Conservation (phyloP, 2,797 vertebrate species). For the Onychomys arenicola region DNA sequence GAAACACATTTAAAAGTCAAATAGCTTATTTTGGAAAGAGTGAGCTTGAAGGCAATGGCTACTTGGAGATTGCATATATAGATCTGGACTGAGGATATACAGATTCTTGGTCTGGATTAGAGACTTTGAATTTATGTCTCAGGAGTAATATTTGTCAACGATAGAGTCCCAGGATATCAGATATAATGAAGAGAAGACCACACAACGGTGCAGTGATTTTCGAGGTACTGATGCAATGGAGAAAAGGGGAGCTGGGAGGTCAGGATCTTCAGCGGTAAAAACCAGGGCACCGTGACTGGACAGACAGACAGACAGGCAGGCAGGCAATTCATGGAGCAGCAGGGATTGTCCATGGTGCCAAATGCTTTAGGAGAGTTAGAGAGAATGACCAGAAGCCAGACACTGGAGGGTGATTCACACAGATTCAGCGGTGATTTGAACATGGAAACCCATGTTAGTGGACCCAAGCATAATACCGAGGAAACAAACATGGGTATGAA, state of each 20-base stretch:
- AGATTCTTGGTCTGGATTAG: background rate
- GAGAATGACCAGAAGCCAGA: background rate
- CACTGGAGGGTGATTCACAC: background rate
- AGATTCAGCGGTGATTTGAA: background rate
- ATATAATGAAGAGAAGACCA: background rate
- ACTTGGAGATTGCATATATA: background rate
- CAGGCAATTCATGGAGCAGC: background rate
- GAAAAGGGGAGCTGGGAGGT: background rate
- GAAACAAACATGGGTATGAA: background rate
- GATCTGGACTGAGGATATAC: background rate
- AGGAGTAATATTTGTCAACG: background rate
- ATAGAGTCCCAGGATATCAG: background rate
- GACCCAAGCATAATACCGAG: background rate
- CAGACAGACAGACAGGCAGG: background rate
- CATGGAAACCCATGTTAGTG: background rate
- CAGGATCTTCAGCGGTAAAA: background rate
- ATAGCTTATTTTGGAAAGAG: background rate
- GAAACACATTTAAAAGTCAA: background rate
- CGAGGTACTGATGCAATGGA: background rate
- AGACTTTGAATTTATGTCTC: constrained; percentile 28
- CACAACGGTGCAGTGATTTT: background rate
- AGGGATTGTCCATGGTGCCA: background rate
- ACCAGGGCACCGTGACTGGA: background rate
- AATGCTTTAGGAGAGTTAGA: background rate
- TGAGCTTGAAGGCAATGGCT: background rate